phyloP scores from a whole-genome alignment of 1,140 invertebrate species.

The Oryctes rhinoceros region DNA sequence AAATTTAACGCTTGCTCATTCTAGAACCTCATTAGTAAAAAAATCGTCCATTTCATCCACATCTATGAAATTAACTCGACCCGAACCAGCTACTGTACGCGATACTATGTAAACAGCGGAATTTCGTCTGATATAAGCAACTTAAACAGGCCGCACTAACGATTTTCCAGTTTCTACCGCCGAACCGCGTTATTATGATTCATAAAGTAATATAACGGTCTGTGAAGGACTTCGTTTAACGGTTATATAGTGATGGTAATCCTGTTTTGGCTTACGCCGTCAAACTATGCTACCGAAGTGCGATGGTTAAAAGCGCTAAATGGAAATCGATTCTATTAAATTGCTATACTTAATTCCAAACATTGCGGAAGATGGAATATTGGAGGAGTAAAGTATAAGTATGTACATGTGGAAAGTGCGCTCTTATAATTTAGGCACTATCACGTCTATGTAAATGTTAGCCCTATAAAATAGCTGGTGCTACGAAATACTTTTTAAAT shows the following conservation, averaged over 20 bases:
- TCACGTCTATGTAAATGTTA: no score
- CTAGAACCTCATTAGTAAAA: neutral
- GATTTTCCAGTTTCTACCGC: neutral
- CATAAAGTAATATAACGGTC: neutral
- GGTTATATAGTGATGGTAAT: slow-evolving; percentile 25
- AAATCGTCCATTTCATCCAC: neutral
- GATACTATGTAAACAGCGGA: neutral
- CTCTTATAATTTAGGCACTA: no score
- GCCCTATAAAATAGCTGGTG: no score
- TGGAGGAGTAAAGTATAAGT: neutral
- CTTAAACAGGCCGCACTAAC: neutral
- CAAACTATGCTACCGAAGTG: neutral
- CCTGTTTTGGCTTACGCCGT: slow-evolving; percentile 17
- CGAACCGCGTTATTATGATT: slow-evolving; percentile 13
- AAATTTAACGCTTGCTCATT: neutral
- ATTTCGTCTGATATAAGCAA: slow-evolving; percentile 17
- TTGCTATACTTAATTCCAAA: neutral
- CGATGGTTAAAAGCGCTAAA: neutral
- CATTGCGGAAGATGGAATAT: no score
- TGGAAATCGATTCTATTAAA: neutral
- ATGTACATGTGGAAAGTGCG: no score
- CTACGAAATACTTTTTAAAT: no score
- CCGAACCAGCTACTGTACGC: neutral
- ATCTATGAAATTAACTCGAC: slow-evolving; percentile 1
- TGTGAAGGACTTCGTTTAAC: neutral